Base-by-base conservation (phyloP, 2,888 invertebrate genomes). In the Meghimatium bilineatum region DNA sequence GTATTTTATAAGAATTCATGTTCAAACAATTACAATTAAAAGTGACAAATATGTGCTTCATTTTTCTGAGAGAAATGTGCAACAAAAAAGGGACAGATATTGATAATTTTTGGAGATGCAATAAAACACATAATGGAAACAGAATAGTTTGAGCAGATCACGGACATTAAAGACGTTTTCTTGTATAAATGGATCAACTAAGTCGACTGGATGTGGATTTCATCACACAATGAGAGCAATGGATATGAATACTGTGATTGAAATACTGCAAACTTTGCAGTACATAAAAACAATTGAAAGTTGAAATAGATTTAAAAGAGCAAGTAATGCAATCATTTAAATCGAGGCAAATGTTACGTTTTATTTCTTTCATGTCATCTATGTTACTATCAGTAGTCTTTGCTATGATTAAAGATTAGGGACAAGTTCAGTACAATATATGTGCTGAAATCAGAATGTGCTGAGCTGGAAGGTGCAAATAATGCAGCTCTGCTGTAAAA, bases 201-300 rank as follows among this genome's bases (percentile, higher is more conserved):
- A 72, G 17, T 10, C n/a, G 49, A 26, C 36, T 49, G 72, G 49
- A 72, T 77, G 44, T 36, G 77, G 77, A 77, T 77, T 77, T 77
- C 77, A 34, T 60, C 26, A 60, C 26, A 10, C 36, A 36, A 23
- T 63, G 63, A 77, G 36, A 63, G 38, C 63, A 63, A 60, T 32
- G n/a, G 36, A 38, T 36, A 63, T 29, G 36, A 77, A 77, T 77
- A 77, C 77, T 77, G 77, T 63, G 17, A n/a, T 49, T 38, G 12
- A 60, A 77, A 77, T 77, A 77, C 63, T 63, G 63, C 34, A 77
- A 36, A 36, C 10, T 29, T 6, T 49, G 29, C n/a, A n/a, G 63
- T 63, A 20, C 6, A 56, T 56, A 56, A 56, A 44, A 44, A 44
- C 44, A n/a, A n/a, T n/a, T 44, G 44, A 44, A 44, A 44, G 5